These are phyloP conservation scores for Melieria omissa DNA, from an alignment of 2,888 invertebrate species.

Conservation along the genomic window DNA sequence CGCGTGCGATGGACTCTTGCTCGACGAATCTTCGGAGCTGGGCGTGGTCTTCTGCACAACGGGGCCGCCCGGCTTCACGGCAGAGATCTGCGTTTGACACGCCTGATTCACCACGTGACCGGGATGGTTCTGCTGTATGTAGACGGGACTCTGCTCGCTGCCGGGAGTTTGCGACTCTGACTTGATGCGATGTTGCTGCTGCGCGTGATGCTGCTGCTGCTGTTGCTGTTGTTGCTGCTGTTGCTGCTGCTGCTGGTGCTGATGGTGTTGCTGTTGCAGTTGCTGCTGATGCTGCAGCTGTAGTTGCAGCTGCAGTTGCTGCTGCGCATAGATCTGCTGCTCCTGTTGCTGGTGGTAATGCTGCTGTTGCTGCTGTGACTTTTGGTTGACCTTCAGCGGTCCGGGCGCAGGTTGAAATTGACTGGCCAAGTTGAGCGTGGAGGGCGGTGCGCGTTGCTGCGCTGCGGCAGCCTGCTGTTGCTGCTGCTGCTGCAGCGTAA, in stretches of 20 bases:
- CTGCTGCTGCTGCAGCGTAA: constrained; percentile 53
- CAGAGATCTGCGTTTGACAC: constrained; percentile 66
- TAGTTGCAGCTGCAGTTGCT: constrained; percentile 62
- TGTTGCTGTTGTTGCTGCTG: constrained; percentile 54
- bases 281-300: constrained; percentile 66
- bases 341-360: constrained; percentile 54
- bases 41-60: constrained; percentile 56
- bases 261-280: constrained; percentile 47
- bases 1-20: constrained; percentile 59
- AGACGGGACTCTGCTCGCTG: constrained; percentile 65
- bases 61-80: constrained; percentile 51
- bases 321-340: constrained; percentile 58
- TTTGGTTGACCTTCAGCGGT: constrained; percentile 60
- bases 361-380: constrained; percentile 49
- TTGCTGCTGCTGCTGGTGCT: constrained; percentile 54
- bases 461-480: constrained; percentile 48
- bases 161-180: constrained; percentile 58
- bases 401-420: constrained; percentile 65
- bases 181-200: constrained; percentile 57
- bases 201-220: constrained; percentile 49
- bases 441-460: constrained; percentile 60
- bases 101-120: constrained; percentile 66
- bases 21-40: constrained; percentile 61
- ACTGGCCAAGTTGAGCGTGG: constrained; percentile 62
- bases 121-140: constrained; percentile 67